Evolutionary conservation across 1,140 invertebrate species (phyloP).

Genomic region (Ceratosolen solmsi): DNA sequence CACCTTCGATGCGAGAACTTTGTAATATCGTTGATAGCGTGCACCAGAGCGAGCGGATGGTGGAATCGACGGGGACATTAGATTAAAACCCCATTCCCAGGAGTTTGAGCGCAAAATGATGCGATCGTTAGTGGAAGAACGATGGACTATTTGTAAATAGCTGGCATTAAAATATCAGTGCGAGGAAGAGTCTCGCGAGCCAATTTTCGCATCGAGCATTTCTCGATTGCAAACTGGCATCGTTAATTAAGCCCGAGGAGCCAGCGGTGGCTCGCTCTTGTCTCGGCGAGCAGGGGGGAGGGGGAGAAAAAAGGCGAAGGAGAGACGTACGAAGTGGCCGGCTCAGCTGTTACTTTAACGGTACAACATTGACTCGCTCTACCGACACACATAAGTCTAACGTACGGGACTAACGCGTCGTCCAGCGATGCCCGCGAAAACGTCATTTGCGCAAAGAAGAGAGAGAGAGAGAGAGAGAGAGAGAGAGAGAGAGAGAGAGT

Average conservation of each 20-base stretch:
- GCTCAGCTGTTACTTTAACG: slow-evolving; percentile 42
- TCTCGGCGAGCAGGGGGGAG: background rate
- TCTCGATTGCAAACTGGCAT: background rate
- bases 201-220: background rate
- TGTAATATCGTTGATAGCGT: no score
- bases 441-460: slow-evolving; percentile 1
- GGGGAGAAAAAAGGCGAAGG: background rate
- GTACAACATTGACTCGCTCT: slow-evolving; percentile 22
- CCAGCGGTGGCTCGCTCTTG: background rate
- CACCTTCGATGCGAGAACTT: no score
- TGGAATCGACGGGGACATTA: no score
- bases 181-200: background rate
- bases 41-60: no score
- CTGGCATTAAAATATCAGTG: no score
- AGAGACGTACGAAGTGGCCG: background rate
- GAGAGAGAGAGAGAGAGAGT: background rate
- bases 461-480: background rate
- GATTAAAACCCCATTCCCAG: no score
- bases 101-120: no score
- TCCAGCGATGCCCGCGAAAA: background rate
- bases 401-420: slow-evolving; percentile 13
- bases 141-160: background rate
- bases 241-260: slow-evolving; percentile 8
- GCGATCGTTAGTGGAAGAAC: no score
- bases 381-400: slow-evolving; percentile 31